Evolutionary conservation across 2,113 vertebrate genomes (phyloP).

Genomic region (Anhinga rufa): DNA sequence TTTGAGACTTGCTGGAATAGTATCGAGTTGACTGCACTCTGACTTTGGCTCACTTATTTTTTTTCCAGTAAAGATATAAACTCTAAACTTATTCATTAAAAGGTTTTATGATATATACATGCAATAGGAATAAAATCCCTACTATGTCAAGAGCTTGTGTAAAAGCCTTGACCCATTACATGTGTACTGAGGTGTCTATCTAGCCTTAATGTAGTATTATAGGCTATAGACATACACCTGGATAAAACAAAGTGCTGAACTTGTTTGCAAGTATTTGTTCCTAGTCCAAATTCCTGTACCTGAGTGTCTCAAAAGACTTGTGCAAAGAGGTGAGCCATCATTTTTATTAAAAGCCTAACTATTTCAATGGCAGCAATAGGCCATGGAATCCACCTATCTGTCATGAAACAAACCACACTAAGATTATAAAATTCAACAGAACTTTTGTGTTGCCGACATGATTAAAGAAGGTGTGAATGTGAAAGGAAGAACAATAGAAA

Average conservation of each 20-base stretch:
- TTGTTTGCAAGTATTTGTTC: neutral
- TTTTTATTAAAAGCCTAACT: neutral
- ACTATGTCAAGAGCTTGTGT: accelerated
- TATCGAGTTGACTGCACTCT: neutral
- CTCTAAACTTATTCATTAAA: neutral
- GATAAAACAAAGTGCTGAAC: neutral
- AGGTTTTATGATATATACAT: neutral
- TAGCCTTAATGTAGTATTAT: neutral
- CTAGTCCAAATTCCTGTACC: neutral
- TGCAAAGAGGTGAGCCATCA: neutral
- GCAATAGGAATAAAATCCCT: neutral
- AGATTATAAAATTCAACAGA: neutral
- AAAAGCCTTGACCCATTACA: neutral
- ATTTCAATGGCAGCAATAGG: neutral
- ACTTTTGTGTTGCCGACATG: neutral
- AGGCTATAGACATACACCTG: neutral
- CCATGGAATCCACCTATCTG: neutral
- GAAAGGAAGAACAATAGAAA: neutral
- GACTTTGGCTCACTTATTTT: neutral
- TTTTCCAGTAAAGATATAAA: neutral
- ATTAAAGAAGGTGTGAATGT: neutral
- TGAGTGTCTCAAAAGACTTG: neutral
- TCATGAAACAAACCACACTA: neutral
- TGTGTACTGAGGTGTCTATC: neutral
- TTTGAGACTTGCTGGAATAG: neutral